Conservation (phyloP, 2,113 vertebrate genomes). For the Paracanthobrama guichenoti region DNA sequence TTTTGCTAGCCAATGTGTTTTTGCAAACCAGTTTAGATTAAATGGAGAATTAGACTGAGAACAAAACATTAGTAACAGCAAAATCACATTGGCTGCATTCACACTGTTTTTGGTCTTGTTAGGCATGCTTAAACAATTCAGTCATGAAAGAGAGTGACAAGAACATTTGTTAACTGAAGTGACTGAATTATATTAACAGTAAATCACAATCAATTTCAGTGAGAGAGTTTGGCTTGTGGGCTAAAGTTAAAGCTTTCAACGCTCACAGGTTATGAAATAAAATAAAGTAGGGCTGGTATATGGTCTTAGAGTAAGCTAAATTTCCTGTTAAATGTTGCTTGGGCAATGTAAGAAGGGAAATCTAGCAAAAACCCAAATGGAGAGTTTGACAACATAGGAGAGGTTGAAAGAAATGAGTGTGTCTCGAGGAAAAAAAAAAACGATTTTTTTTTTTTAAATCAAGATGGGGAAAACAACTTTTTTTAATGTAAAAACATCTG, state of each 20-base stretch:
- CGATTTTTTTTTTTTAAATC: too few species aligned
- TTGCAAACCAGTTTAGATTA: not conserved
- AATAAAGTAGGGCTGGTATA: not conserved
- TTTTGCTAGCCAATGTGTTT: not conserved
- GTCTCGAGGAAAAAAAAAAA: too few species aligned
- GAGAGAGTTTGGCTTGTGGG: not conserved
- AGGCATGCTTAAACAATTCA: not conserved
- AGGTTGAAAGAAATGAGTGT: too few species aligned
- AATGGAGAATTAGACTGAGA: not conserved
- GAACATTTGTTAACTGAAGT: not conserved
- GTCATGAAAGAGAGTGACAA: not conserved
- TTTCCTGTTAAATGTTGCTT: not conserved
- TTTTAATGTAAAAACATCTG: not conserved
- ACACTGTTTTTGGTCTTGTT: not conserved
- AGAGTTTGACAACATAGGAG: too few species aligned
- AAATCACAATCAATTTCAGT: not conserved
- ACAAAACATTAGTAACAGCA: not conserved
- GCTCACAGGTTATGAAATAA: not conserved
- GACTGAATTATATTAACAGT: not conserved
- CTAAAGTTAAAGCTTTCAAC: not conserved
- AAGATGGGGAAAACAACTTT: not conserved
- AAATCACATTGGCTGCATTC: not conserved
- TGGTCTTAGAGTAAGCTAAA: not conserved
- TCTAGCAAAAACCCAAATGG: not conserved
- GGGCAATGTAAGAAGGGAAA: not conserved